Conservation (phyloP, 2,888 invertebrate genomes). For the Ariolimax columbianus region DNA sequence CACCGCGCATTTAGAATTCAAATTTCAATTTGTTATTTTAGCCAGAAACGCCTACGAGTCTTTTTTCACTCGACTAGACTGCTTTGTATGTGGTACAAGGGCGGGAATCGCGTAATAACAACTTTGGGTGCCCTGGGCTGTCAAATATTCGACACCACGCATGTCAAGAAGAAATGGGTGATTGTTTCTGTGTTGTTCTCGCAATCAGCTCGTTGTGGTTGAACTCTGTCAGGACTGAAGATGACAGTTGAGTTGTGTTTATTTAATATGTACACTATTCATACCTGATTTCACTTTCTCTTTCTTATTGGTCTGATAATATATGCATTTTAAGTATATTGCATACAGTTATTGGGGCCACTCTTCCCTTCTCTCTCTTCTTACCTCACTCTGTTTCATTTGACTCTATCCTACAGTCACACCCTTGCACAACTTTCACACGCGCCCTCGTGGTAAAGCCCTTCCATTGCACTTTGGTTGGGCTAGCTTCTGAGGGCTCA, state of each 20-base stretch:
- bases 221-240: not conserved
- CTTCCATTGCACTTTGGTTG: too few species aligned
- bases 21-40: not conserved
- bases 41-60: not conserved
- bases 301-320: too few species aligned
- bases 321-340: too few species aligned
- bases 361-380: too few species aligned
- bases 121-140: not conserved
- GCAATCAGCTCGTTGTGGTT: not conserved
- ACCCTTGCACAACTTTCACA: too few species aligned
- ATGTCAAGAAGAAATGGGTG: not conserved
- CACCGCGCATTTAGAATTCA: not conserved
- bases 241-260: not conserved
- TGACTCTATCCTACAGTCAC: too few species aligned
- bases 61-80: not conserved
- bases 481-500: too few species aligned
- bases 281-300: too few species aligned
- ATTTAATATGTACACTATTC: too few species aligned
- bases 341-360: too few species aligned
- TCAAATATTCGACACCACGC: not conserved
- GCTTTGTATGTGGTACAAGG: not conserved
- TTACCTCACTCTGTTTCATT: too few species aligned
- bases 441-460: too few species aligned
- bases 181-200: not conserved
- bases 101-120: not conserved